phyloP scores from a whole-genome alignment of 2,888 invertebrate species.

The Nephrotoma flavescens region DNA sequence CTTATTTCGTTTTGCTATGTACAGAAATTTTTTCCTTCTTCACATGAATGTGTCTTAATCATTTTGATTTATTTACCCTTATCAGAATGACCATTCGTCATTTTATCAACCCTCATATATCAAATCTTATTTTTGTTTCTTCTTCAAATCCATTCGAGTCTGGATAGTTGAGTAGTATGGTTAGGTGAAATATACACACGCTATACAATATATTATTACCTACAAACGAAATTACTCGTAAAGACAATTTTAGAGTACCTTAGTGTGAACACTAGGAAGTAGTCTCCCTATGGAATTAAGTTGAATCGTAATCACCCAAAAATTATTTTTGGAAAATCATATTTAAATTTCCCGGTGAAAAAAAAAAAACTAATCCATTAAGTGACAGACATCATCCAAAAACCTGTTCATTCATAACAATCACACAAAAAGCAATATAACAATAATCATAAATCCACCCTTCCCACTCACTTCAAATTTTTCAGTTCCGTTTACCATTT shows the following conservation, averaged over 20 bases:
- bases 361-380: neutral
- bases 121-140: neutral
- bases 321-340: neutral
- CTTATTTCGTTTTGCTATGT: neutral
- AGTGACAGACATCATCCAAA: neutral
- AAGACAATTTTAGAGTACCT: too few relatives aligned
- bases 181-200: neutral
- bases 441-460: neutral
- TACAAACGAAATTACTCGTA: too few relatives aligned
- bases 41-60: neutral
- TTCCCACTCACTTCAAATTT: neutral
- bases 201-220: neutral
- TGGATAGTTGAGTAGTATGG: neutral
- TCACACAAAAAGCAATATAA: neutral
- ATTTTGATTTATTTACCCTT: neutral
- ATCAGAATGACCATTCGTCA: neutral
- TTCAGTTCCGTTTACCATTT: neutral
- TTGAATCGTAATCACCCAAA: neutral
- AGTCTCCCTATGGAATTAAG: neutral
- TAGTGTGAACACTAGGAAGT: neutral
- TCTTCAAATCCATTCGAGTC: neutral
- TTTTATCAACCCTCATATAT: neutral
- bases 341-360: neutral
- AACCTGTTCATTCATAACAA: neutral
- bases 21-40: neutral